phyloP scores from a whole-genome alignment of 2,888 invertebrate species.

The Leucania comma region DNA sequence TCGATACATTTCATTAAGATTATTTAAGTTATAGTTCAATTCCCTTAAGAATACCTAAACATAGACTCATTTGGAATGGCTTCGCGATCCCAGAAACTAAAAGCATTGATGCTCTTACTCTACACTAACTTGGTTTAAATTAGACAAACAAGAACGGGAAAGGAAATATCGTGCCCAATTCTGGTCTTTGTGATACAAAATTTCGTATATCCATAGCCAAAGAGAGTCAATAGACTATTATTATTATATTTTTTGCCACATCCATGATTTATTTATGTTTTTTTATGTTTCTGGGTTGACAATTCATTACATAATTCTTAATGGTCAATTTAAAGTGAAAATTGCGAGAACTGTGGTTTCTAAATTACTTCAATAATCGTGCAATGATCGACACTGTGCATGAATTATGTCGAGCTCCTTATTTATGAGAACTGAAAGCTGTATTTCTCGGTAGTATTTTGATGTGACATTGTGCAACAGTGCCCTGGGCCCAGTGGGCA shows the following conservation, averaged over 20 bases:
- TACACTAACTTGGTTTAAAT: not conserved
- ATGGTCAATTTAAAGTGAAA: not conserved
- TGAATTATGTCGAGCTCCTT: slow-evolving; percentile 36
- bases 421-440: slow-evolving; percentile 46
- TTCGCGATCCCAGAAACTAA: not conserved
- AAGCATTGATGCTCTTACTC: not conserved
- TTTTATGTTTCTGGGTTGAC: not conserved
- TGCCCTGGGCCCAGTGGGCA: not conserved
- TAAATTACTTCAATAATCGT: slow-evolving; percentile 32
- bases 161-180: not conserved
- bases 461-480: slow-evolving; percentile 33
- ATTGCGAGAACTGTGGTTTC: not conserved
- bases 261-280: too few species aligned
- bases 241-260: too few species aligned
- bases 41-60: not conserved
- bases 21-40: slow-evolving; percentile 16
- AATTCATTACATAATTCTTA: not conserved
- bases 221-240: too few species aligned
- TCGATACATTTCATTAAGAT: slow-evolving; percentile 59
- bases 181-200: too few species aligned
- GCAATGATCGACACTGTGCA: slow-evolving; percentile 27
- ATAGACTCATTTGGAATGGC: not conserved
- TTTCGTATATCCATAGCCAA: too few species aligned
- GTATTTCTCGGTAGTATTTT: slow-evolving; percentile 37
- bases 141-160: not conserved